Percentiles rank a stretch among this genome's conserved stretches.
phyloP scores from a whole-genome alignment of 2,113 vertebrate species.

The Lepisosteus osseus region DNA sequence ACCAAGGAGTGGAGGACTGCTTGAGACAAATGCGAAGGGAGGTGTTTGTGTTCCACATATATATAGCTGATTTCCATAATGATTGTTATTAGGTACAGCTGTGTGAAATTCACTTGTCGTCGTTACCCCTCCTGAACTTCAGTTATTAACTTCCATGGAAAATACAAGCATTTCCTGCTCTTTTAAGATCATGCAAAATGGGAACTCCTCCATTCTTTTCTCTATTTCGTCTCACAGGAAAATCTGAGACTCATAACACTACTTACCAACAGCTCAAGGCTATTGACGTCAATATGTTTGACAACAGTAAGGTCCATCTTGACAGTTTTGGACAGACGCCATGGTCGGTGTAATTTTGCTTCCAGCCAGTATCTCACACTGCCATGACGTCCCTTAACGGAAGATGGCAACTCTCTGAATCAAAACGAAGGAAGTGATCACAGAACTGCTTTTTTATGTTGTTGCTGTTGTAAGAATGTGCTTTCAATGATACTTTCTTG shows the following conservation, averaged over 20 bases:
- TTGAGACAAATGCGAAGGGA: no score
- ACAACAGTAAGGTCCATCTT: conserved; percentile 46
- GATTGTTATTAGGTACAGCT: background rate
- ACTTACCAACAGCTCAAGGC: conserved; percentile 45
- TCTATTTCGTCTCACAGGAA: background rate
- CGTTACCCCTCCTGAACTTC: no score
- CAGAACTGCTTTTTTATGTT: background rate
- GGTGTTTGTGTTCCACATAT: background rate
- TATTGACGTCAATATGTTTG: conserved; percentile 1
- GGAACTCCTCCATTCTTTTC: background rate
- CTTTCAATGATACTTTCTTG: background rate
- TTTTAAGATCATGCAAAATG: background rate
- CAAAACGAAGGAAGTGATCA: background rate
- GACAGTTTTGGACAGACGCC: conserved; percentile 46
- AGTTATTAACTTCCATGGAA: no score
- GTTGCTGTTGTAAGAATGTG: background rate
- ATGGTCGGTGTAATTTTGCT: conserved; percentile 50
- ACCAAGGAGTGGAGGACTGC: no score
- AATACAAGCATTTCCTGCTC: background rate
- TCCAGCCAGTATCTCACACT: conserved; percentile 55
- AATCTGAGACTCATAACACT: no score
- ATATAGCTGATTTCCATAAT: background rate
- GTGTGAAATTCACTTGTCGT: no score
- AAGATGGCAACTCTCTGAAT: conserved; percentile 51
- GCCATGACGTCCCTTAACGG: conserved; percentile 43